Percentiles rank a stretch among this genome's conserved stretches.
Conservation (phyloP, 2,888 invertebrate genomes). For the Trisateles emortualis region DNA sequence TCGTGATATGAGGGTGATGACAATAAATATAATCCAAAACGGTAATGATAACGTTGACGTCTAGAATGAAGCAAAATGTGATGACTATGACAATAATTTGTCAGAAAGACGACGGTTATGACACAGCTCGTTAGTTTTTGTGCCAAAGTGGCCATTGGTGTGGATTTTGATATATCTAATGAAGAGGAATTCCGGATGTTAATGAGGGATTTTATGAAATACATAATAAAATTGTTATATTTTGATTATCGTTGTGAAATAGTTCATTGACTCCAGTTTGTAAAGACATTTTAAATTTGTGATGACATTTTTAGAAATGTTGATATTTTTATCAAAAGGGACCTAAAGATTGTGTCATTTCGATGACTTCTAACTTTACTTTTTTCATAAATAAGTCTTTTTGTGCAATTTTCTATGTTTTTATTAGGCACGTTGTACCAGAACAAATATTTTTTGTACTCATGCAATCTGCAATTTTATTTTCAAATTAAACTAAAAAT, state of each 20-base stretch:
- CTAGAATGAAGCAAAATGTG: conserved; percentile 30
- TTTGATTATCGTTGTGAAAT: conserved; percentile 16
- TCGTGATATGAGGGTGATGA: conserved; percentile 12
- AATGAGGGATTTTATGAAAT: conserved; percentile 27
- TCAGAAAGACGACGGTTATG: conserved; percentile 36
- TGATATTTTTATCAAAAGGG: too few relatives aligned
- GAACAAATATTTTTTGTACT: too few relatives aligned
- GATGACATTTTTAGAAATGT: too few relatives aligned
- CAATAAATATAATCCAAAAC: conserved; percentile 38
- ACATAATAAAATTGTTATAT: neutral
- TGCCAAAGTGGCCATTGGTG: conserved; percentile 38
- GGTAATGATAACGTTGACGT: conserved; percentile 31
- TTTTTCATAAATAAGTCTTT: too few relatives aligned
- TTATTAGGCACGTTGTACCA: too few relatives aligned
- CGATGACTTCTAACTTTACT: too few relatives aligned
- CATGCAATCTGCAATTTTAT: too few relatives aligned
- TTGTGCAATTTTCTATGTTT: too few relatives aligned
- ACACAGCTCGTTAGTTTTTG: conserved; percentile 21
- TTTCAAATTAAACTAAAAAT: too few relatives aligned
- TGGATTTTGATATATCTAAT: conserved; percentile 27
- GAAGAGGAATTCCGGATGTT: conserved; percentile 33
- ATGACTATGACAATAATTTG: conserved; percentile 39
- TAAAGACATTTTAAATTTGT: neutral
- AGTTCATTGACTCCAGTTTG: conserved; percentile 20
- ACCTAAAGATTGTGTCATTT: too few relatives aligned